phyloP scores from a whole-genome alignment of 1,140 invertebrate species.

The Sweltsa coloradensis region DNA sequence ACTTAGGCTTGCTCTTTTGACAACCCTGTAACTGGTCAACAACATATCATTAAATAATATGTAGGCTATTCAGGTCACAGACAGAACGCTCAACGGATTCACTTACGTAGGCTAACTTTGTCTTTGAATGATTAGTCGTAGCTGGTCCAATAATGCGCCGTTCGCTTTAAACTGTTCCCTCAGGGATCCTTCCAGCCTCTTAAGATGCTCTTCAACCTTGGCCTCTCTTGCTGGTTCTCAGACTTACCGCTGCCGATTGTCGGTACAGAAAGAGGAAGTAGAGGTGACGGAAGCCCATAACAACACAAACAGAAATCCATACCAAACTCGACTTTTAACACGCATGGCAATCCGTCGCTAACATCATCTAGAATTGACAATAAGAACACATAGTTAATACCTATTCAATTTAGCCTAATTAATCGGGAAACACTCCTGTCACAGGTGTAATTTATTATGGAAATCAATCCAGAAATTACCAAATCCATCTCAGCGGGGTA shows the following conservation, averaged over 20 bases:
- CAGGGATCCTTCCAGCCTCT: not conserved
- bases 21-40: too few relatives aligned
- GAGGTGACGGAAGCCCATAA: constrained; percentile 10
- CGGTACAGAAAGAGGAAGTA: constrained; percentile 12
- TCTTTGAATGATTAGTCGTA: not conserved
- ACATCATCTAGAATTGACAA: constrained; percentile 14
- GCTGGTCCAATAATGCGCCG: not conserved
- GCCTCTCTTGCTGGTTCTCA: constrained; percentile 1
- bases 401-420: too few relatives aligned
- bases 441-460: too few relatives aligned
- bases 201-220: not conserved
- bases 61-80: too few relatives aligned
- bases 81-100: too few relatives aligned
- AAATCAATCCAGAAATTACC: too few relatives aligned
- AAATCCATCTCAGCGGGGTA: too few relatives aligned
- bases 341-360: constrained; percentile 10
- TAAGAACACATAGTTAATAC: too few relatives aligned
- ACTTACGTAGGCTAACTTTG: constrained; percentile 11
- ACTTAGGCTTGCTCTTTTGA: too few relatives aligned
- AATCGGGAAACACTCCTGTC: too few relatives aligned
- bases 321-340: constrained; percentile 6
- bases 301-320: constrained; percentile 9
- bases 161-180: constrained; percentile 1
- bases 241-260: constrained; percentile 5
- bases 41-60: too few relatives aligned